Percentiles rank a stretch among this genome's conserved stretches.
Conservation (phyloP, 2,113 vertebrate species). For the Cinclus cinclus region DNA sequence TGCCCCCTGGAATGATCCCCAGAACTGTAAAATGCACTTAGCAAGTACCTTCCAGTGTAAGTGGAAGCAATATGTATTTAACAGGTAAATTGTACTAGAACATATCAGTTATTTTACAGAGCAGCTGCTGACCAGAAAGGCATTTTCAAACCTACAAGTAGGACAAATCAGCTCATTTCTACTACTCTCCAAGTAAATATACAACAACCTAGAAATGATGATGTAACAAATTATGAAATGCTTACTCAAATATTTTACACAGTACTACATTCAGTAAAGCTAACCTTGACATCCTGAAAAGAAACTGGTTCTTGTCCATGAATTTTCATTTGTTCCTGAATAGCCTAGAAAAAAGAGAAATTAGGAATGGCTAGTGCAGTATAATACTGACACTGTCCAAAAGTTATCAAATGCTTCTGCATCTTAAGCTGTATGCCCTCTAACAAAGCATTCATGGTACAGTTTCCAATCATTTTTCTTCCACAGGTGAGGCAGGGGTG, state of each 20-base stretch:
- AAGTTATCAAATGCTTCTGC: background rate
- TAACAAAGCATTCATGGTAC: background rate
- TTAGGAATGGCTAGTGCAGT: background rate
- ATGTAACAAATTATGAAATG: background rate
- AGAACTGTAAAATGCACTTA: background rate
- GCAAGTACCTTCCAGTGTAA: background rate
- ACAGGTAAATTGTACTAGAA: background rate
- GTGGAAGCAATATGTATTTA: background rate
- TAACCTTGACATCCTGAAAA: constrained; percentile 97
- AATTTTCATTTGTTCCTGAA: constrained; percentile 98
- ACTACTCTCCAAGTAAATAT: background rate
- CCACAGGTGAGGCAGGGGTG: background rate
- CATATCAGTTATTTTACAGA: background rate
- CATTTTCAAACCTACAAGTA: background rate
- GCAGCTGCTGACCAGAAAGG: background rate
- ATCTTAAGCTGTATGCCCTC: background rate
- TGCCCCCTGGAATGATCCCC: background rate
- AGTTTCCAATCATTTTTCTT: background rate
- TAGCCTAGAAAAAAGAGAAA: constrained; percentile 79
- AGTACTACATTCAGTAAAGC: background rate
- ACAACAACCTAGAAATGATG: background rate
- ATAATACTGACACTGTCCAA: background rate
- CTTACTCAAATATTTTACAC: background rate
- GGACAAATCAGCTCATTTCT: background rate
- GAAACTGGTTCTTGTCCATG: constrained; percentile 94